phyloP scores from a whole-genome alignment of 2,113 vertebrate species.

The Mola mola region DNA sequence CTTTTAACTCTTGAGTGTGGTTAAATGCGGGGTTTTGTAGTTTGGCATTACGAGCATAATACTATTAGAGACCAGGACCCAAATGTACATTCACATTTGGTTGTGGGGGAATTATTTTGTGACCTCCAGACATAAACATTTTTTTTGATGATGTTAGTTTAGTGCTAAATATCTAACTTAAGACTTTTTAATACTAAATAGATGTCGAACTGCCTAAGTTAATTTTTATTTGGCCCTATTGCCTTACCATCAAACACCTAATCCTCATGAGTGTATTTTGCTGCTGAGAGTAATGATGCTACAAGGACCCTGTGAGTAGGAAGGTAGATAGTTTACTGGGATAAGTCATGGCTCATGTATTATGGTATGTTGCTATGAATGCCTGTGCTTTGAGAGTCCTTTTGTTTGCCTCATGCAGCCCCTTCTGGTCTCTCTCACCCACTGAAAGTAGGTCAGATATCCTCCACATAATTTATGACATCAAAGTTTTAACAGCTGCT shows the following conservation, averaged over 20 bases:
- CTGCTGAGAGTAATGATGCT: too few species aligned
- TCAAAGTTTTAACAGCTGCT: conserved; percentile 27
- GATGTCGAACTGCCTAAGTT: too few species aligned
- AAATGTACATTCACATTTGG: neutral
- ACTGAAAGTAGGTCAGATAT: conserved; percentile 67
- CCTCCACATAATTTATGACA: conserved; percentile 53
- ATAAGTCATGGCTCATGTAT: neutral
- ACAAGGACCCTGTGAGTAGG: too few species aligned
- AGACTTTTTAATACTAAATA: too few species aligned
- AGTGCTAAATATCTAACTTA: too few species aligned
- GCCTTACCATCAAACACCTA: too few species aligned
- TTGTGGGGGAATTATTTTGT: too few species aligned
- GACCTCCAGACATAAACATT: too few species aligned
- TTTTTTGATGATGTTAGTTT: too few species aligned
- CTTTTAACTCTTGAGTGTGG: neutral
- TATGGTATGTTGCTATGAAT: neutral
- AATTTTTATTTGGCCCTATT: too few species aligned
- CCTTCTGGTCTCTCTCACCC: neutral
- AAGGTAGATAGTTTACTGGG: neutral
- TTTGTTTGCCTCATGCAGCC: conserved; percentile 7
- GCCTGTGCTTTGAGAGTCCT: too few species aligned
- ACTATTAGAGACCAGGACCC: conserved; percentile 43
- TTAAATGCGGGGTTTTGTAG: conserved; percentile 15
- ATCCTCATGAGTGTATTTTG: too few species aligned
- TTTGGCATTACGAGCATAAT: conserved; percentile 38